Base-by-base conservation (phyloP, 2,797 vertebrate genomes). In the Psittacula derbiana region DNA sequence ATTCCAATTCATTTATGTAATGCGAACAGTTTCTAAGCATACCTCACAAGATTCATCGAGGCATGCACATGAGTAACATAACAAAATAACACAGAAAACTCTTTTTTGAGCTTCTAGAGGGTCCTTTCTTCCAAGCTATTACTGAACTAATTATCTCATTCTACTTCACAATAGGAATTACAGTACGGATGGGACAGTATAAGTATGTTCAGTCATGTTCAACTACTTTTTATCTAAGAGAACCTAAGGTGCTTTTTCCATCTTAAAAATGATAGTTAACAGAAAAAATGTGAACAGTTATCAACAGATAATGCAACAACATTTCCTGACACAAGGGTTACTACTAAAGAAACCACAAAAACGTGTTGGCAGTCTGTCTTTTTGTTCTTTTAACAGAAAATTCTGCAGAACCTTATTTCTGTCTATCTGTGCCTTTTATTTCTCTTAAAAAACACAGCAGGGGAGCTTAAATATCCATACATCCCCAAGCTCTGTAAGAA, bases 321-420 rank as follows among this genome's bases (percentile, higher is more conserved):
- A 36, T 46, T 81, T 78, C 40, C 44, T 38, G 44, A 71, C 43
- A 53, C 38, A 79, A 30, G 7, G 8, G 27, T 40, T 58, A 25
- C 58, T 43, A 15, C 40, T 31, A 28, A 67, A 58, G 57, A 81
- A 81, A 47, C 16, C 31, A 81, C 53, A 82, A 33, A 79, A 82
- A 64, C 41, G 40, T 16, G 8, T 2, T 67, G 53, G 36, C 44
- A 64, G 30, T 38, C 44, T 33, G 38, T 25, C 69, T 5, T 72
- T 60, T 55, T 72, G 38, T 33, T 90, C 18, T 80, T 67, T 55
- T 20, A 90, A 65, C 18, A 73, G 16, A 76, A 93, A 69, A 60
- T 38, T 5, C 0, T 27, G 24, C 31, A 36, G 40, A 74, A 62
- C 24, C 36, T 80, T 38, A 43, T 23, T 88, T 80, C 41, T 62